A percentile compares a stretch with the other conserved stretches of the same genome.
Conservation (phyloP, 2,113 vertebrate species). For the Rousettus leschenaultii region DNA sequence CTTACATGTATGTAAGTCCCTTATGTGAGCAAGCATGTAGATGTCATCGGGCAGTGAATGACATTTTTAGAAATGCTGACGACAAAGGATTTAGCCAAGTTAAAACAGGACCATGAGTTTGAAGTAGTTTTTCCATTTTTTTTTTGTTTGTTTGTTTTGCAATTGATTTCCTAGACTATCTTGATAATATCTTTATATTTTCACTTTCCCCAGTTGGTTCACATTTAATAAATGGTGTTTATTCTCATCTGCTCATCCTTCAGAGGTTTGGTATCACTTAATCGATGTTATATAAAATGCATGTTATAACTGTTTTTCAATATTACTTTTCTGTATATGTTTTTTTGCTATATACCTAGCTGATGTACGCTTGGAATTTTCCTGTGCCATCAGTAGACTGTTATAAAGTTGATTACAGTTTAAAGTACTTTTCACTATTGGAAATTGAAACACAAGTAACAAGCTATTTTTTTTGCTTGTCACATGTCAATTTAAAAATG, state of each 20-base stretch:
- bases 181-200: background rate
- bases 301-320: background rate
- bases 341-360: background rate
- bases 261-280: background rate
- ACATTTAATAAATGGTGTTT: background rate
- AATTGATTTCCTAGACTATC: background rate
- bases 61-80: background rate
- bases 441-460: background rate
- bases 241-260: background rate
- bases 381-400: background rate
- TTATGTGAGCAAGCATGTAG: background rate
- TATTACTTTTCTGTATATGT: background rate
- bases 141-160: background rate
- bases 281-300: background rate
- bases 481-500: background rate
- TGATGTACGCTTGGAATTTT: background rate
- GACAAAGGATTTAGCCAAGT: background rate
- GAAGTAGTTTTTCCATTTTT: background rate
- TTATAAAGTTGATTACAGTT: background rate
- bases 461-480: background rate
- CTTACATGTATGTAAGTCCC: background rate
- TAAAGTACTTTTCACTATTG: background rate
- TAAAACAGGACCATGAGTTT: background rate
- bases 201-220: background rate
- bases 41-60: background rate